phyloP scores from a whole-genome alignment of 2,113 vertebrate genomes.

The Ascaphus truei region DNA sequence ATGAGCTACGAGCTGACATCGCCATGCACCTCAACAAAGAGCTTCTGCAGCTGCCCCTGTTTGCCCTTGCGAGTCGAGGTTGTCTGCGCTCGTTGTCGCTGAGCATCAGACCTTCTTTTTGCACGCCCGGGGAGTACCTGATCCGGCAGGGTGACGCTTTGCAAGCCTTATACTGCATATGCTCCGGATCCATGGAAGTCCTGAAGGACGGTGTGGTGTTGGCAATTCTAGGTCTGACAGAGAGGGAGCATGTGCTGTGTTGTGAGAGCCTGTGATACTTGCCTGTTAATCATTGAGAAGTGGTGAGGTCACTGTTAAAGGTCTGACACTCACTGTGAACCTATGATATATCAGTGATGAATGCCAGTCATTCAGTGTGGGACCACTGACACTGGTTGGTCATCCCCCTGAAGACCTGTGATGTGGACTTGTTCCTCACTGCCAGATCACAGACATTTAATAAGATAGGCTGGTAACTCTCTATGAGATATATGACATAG shows the following conservation, averaged over 20 bases:
- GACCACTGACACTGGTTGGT: too few species aligned
- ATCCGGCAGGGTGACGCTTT: conserved; percentile 61
- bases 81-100: conserved; percentile 57
- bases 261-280: background rate
- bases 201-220: conserved; percentile 60
- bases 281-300: background rate
- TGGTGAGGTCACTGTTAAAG: too few species aligned
- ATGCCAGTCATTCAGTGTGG: too few species aligned
- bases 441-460: too few species aligned
- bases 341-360: too few species aligned
- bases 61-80: conserved; percentile 51
- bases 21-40: conserved; percentile 65
- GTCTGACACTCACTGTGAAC: too few species aligned
- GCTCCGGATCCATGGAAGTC: conserved; percentile 65
- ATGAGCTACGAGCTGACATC: conserved; percentile 60
- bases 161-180: conserved; percentile 60
- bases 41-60: conserved; percentile 59
- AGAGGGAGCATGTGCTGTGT: background rate
- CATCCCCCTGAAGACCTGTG: too few species aligned
- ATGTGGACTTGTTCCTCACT: too few species aligned
- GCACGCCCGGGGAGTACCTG: conserved; percentile 58
- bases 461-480: too few species aligned
- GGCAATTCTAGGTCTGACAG: conserved; percentile 54
- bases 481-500: too few species aligned
- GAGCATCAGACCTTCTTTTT: conserved; percentile 55